Conservation (phyloP, 37 sponge, comb jelly and placozoan species). For the Lycopodina hypogea region DNA sequence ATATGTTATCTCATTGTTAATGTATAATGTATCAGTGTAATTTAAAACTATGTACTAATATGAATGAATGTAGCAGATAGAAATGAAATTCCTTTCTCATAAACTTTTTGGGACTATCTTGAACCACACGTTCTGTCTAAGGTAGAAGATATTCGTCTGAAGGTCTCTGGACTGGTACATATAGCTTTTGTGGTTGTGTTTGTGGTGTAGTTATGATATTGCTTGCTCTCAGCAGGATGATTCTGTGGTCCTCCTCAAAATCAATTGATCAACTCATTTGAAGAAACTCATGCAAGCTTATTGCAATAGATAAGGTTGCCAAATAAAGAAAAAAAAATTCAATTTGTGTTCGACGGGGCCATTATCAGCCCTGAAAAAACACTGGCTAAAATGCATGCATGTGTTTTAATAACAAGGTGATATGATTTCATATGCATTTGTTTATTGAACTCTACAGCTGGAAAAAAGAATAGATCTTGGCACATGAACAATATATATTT, state of each 20-base stretch:
- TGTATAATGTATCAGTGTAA: too few relatives aligned
- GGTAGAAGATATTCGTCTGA: slow-evolving; percentile 71
- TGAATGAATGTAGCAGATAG: background rate
- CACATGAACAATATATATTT: too few relatives aligned
- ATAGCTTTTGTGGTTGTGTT: background rate
- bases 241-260: slow-evolving; percentile 93
- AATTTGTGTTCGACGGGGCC: slow-evolving; percentile 96
- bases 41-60: background rate
- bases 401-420: background rate
- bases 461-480: too few relatives aligned
- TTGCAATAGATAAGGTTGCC: slow-evolving; percentile 97
- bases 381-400: slow-evolving; percentile 33
- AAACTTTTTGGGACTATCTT: slow-evolving; percentile 54
- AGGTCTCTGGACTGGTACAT: slow-evolving; percentile 76
- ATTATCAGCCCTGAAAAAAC: slow-evolving; percentile 72
- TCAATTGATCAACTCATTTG: slow-evolving; percentile 90
- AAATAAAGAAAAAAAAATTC: slow-evolving; percentile 64
- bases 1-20: too few relatives aligned
- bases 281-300: slow-evolving; percentile 96
- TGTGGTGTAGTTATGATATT: background rate
- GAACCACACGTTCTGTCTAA: slow-evolving; percentile 48
- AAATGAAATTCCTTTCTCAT: background rate
- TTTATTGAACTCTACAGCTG: slow-evolving; percentile 43
- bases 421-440: background rate
- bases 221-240: slow-evolving; percentile 64